Base-by-base conservation (phyloP, 2,888 invertebrate species). In the Metallyticus violacea region DNA sequence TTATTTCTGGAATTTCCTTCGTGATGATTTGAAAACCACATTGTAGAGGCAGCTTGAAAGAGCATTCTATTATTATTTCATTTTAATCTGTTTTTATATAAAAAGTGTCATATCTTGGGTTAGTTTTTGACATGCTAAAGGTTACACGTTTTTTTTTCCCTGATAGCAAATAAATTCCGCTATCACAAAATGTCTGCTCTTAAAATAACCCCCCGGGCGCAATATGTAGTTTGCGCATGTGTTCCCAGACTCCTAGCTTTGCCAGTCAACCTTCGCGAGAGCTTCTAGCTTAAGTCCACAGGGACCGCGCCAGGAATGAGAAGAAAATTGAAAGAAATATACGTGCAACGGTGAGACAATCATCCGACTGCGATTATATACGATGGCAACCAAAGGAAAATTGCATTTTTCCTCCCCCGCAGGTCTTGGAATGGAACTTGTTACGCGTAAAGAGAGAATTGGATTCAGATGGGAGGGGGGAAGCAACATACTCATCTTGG, bases 261-360 rank as follows among this genome's bases (percentile, higher is more conserved):
- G 15, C 15, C 40, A 62, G 15, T 22, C 40, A 62, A 15, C 26
- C 78, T 78, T 4, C 7, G n/a, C 1, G 78, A 78, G 25, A 7
- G 7, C 26, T 26, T 9, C 78, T 1, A 78, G 27, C 83, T 76
- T 2, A 26, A 76, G 62, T 25, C 27, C 83, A 26, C 26, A 6
- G 6, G 79, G 85, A 81, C 62, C 25, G 15, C 26, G 25, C 85
- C 27, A 30, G 79, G 88, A 88, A 88, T 86, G 88, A 88, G 88
- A 85, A 85, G 85, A 88, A 88, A 88, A 88, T 88, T 88, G 86
- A 85, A 86, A 86, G 88, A 86, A 86, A 88, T 88, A 88, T 86
- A 85, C 80, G 77, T 85, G 62, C 80, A 86, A 79, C 76, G 27
- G 30, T 76, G 84, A 86, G 84, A 86, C 79, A 85, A 87, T 86